Base-by-base conservation (phyloP, 2,888 invertebrate species). In the Macropis europaea region DNA sequence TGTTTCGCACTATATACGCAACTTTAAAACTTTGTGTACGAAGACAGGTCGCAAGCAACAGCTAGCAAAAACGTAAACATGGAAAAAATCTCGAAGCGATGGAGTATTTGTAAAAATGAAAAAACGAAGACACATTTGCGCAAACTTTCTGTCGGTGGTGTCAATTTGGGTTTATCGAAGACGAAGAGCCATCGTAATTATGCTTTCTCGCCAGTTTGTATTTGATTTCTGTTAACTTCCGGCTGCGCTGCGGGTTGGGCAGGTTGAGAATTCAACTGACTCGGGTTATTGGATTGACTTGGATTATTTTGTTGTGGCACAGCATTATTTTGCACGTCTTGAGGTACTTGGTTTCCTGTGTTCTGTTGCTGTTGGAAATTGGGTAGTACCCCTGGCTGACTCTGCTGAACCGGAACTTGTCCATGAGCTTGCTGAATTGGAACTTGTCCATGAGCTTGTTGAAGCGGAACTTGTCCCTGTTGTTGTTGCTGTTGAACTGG, bases 221-320 rank as follows among this genome's bases (percentile, higher is more conserved):
- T 47, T 42, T 26, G 26, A 22, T 78, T 82, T 11, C 38, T 71
- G 3, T 43, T 56, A 34, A 53, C 11, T 1, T 63, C 34, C n/a
- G 70, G 69, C 13, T 74, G 70, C 22, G n/a, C 22, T n/a, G 79
- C 1, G 2, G 47, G 45, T 30, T 63, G 60, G 13, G 45, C 24
- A 17, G 22, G 45, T 30, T 69, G 76, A 17, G 47, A 79, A n/a
- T 66, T 64, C 42, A n/a, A n/a, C n/a, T 74, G 81, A 24, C 83
- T 84, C 56, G 83, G 81, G n/a, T 76, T 78, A 70, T 15, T n/a
- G n/a, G 7, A 3, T n/a, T 83, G 81, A 63, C 77, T 82, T 30
- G 76, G 79, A 22, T 32, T 70, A 15, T 56, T 53, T 40, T 75
- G 73, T 24, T 67, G 73, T 4, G 50, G 56, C 3, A 73, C 67